Evolutionary conservation across 2,113 vertebrate genomes (phyloP), one percentile per base, ranked within the genome.

Genomic region (Lophochroa leadbeateri): DNA sequence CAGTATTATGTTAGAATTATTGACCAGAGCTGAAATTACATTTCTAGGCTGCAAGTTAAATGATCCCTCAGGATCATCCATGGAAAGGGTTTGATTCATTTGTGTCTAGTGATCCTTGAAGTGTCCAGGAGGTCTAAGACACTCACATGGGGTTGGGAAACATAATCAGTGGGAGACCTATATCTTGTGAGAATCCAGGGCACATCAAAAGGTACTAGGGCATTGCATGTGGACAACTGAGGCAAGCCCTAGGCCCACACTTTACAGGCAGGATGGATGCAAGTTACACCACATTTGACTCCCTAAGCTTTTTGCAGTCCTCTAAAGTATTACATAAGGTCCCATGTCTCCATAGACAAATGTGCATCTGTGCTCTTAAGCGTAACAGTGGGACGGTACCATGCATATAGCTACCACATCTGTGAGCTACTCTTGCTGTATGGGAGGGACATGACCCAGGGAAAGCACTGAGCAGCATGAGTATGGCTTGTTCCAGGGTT

Each of bases 341-440:
- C 17, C 25, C 44, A 17, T 27, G 20, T 7, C 49, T 74, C 39
- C 6, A 0, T n/a, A 68, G 57, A 7, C 41, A 52, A n/a, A 21
- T 6, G 13, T 3, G 46, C 27, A 17, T 6, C 14, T 28, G 23
- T 39, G 29, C 37, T 84, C 19, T 41, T 53, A 15, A 69, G 13
- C 0, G 3, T 5, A 65, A 0, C 3, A 1, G 60, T 2, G 8
- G 50, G 17, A 7, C 2, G 29, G 41, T 19, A 80, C 58, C 6
- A 3, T 6, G 29, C 35, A 3, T 0, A 5, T 9, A 4, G 7
- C 9, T 5, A 47, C 57, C 37, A 35, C 37, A 12, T 71, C 63
- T 4, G 3, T 10, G 0, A 3, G 1, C 23, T 43, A 46, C 33
- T 71, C 25, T 14, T 4, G 33, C 43, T 60, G 28, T 2, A 2